Evolutionary conservation across 2,888 invertebrate species (phyloP), one percentile per base, ranked within the genome.

Genomic region (Odontothrips loti): DNA sequence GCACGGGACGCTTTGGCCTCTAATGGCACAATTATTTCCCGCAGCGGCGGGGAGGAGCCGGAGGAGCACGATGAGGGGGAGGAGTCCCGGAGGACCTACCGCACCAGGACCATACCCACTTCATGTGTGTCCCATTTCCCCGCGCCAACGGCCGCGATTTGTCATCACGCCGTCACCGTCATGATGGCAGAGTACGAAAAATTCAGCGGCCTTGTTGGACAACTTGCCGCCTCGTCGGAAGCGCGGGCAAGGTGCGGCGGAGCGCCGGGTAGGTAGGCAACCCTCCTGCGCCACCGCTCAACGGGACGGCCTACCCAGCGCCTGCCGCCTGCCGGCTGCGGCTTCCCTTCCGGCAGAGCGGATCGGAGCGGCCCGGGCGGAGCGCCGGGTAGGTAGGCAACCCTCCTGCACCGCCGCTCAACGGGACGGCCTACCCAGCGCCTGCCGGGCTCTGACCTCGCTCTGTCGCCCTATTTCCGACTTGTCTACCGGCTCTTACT

Each of bases 11-110:
- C 68, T 27, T 12, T 27, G 68, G 58, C 68, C 68, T 75, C 68
- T 75, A 75, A 75, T 75, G 68, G 68, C 68, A 75, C 68, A 75
- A 75, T 75, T 75, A 75, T 75, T 75, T 12, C 68, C 68, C 68
- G 68, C 68, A 75, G 3, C 20, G 20, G n/a, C 15, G 58, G 15
- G 58, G 58, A n/a, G 58, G 58, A 17, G 58, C 15, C 34, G 58
- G 58, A 17, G 51, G 51, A 17, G 51, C 8, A 17, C 4, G 51
- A 17, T 17, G 4, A 17, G 51, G 51, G 9, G 15, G 51, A 6
- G 51, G 23, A 23, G 23, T 23, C 68, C 68, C 34, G 34, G 3
- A 43, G 34, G 68, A 75, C 68, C 68, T 75, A 75, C 68, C 68
- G 68, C 68, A 75, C 23, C 58, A 58, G 6, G 20, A 15, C 17